Evolutionary conservation across 2,888 invertebrate species (phyloP).

Genomic region (Stenoptilia bipunctidactyla): DNA sequence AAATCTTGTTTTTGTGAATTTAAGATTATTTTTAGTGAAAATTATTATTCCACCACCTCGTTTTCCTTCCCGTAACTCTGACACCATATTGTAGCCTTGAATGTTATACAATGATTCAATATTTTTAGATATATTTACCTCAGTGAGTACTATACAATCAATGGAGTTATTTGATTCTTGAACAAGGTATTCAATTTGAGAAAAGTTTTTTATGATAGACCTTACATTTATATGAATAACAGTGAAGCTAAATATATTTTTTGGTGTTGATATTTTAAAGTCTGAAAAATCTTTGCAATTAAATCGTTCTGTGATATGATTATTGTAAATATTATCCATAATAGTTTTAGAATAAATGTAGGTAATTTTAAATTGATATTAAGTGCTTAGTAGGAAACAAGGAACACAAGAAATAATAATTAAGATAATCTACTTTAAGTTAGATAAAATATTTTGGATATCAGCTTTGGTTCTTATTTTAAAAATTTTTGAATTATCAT

Average conservation of each 20-base stretch:
- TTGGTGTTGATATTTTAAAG: background rate
- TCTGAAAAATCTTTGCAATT: background rate
- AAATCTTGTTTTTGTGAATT: conserved; percentile 5
- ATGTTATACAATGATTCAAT: no score
- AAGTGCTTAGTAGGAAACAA: no score
- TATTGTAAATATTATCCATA: background rate
- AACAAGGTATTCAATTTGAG: conserved; percentile 3
- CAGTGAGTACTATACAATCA: background rate
- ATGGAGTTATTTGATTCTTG: background rate
- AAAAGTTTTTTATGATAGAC: conserved; percentile 6
- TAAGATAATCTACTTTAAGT: conserved; percentile 1
- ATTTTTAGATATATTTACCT: background rate
- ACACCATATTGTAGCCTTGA: no score
- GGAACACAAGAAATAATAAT: background rate
- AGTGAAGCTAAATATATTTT: background rate
- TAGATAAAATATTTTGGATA: conserved; percentile 1
- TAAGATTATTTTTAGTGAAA: conserved; percentile 6
- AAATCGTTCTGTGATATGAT: background rate
- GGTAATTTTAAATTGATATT: background rate
- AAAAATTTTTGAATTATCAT: conserved; percentile 2
- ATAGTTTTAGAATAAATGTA: background rate
- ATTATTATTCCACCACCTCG: conserved; percentile 17
- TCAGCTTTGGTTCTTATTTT: conserved; percentile 4
- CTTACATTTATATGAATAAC: conserved; percentile 5
- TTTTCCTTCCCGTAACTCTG: no score